These are phyloP conservation scores for Leptopilina drosophilae DNA, from an alignment of 2,888 invertebrate genomes.

Conservation along the genomic window DNA sequence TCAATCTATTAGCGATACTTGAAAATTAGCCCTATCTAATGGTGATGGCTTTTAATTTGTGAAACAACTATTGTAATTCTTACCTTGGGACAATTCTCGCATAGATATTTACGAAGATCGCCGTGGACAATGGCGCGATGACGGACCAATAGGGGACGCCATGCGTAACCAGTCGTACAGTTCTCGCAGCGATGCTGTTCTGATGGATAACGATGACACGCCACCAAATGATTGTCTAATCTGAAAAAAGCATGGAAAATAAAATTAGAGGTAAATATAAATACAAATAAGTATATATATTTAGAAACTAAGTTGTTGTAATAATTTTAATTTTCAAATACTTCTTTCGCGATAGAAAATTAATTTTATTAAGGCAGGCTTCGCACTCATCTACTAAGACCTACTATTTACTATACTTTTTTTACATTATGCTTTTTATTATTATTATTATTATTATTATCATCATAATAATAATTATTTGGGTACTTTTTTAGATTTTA, in stretches of 20 bases:
- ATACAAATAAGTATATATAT: neutral
- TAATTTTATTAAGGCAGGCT: neutral
- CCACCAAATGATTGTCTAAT: slow-evolving; percentile 89
- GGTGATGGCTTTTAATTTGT: slow-evolving; percentile 45
- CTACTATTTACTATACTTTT: too few species aligned
- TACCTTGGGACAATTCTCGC: slow-evolving; percentile 94
- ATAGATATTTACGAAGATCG: slow-evolving; percentile 90
- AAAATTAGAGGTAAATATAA: neutral
- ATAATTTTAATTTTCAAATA: too few species aligned
- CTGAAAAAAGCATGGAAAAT: slow-evolving; percentile 79
- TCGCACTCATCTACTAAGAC: too few species aligned
- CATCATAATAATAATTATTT: too few species aligned
- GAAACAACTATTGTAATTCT: slow-evolving; percentile 63
- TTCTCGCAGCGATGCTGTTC: slow-evolving; percentile 90
- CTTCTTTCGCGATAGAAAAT: too few species aligned
- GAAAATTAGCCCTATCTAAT: slow-evolving; percentile 53
- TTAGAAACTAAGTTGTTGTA: too few species aligned
- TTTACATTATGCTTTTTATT: too few species aligned
- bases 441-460: too few species aligned
- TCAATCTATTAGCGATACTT: slow-evolving; percentile 75
- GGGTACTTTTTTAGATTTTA: too few species aligned
- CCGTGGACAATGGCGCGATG: slow-evolving; percentile 91
- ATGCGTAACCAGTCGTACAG: slow-evolving; percentile 90
- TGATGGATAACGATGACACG: slow-evolving; percentile 87
- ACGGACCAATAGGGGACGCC: slow-evolving; percentile 87